Base-by-base conservation (phyloP, 2,888 invertebrate species). In the Sinohyriopsis cumingii region DNA sequence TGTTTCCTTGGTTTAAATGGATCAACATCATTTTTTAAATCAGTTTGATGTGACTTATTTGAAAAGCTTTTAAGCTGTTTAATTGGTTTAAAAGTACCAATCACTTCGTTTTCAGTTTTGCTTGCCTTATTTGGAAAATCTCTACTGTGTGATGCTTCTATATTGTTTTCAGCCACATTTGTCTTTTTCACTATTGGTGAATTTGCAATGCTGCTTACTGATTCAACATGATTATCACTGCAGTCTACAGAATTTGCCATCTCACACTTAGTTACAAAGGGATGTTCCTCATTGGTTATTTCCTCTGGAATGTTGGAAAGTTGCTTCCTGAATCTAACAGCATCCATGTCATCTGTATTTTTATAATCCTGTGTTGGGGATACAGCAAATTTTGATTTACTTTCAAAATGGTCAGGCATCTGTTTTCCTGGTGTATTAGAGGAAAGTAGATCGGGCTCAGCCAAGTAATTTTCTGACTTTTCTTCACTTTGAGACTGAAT, bases 1-100 rank as follows among this genome's bases (percentile, higher is more conserved):
- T 81, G 73, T 28, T 61, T 60, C 15, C 74, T 75, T 3, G 76
- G 67, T 68, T 65, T 72, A 69, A 77, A 79, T 20, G 75, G 73
- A 54, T 75, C 67, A 20, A 69, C 45, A 25, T 59, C 65, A 19
- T 75, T 56, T 53, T 3, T 9, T 55, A 64, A 57, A 45, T 24
- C 15, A 6, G 12, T 22, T 55, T 33, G 15, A 45, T 45, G 4
- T 45, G 45, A 45, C 45, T 45, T 45, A 45, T 45, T 15, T 45
- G 45, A 3, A 15, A 45, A 45, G 45, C 12, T 45, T 45, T 45
- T 45, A 12, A 45, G 15, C 45, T 45, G 45, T 45, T 45, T 45
- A 45, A 45, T 45, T 15, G 45, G 45, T 45, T 45, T 45, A 45
- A 45, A 45, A 3, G 45, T 12, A 45, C 45, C 45, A 15, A 45